Conservation (phyloP, 2,888 invertebrate species). For the Heteromurus nitidus region DNA sequence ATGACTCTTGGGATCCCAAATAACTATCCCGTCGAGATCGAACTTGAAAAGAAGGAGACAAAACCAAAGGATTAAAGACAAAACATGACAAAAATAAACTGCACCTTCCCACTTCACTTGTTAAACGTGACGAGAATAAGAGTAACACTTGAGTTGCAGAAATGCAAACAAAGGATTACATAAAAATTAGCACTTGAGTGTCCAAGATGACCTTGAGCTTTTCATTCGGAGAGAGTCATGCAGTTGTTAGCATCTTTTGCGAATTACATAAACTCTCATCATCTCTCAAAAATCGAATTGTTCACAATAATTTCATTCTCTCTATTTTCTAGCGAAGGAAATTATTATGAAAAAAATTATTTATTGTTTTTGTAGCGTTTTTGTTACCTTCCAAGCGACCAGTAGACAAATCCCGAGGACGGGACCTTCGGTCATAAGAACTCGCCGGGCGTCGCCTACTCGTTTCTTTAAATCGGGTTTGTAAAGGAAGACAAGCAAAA, state of each 20-base stretch:
- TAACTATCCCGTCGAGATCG: constrained; percentile 91
- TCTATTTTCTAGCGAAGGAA: too few species aligned
- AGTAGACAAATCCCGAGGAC: constrained; percentile 71
- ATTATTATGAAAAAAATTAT: too few species aligned
- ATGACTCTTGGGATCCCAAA: constrained; percentile 92
- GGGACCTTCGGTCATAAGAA: constrained; percentile 72
- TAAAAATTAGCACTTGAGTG: neutral
- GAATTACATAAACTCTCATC: too few species aligned
- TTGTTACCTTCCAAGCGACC: constrained; percentile 73
- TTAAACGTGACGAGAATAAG: too few species aligned
- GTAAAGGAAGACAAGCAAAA: constrained; percentile 56
- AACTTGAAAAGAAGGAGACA: constrained; percentile 72
- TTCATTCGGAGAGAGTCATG: neutral
- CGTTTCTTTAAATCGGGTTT: constrained; percentile 68
- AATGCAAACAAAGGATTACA: too few species aligned
- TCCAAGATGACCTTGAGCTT: neutral
- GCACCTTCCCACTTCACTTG: neutral
- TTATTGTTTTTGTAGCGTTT: too few species aligned
- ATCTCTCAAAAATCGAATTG: too few species aligned
- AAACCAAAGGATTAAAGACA: constrained; percentile 9
- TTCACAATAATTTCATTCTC: too few species aligned
- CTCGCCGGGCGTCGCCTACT: constrained; percentile 69
- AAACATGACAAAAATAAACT: neutral
- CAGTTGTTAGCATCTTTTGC: too few species aligned
- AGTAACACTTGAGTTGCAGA: too few species aligned